Evolutionary conservation across 2,797 vertebrate species (phyloP), one percentile per base, ranked within the genome.

Genomic region (Gallinago nigripennis): DNA sequence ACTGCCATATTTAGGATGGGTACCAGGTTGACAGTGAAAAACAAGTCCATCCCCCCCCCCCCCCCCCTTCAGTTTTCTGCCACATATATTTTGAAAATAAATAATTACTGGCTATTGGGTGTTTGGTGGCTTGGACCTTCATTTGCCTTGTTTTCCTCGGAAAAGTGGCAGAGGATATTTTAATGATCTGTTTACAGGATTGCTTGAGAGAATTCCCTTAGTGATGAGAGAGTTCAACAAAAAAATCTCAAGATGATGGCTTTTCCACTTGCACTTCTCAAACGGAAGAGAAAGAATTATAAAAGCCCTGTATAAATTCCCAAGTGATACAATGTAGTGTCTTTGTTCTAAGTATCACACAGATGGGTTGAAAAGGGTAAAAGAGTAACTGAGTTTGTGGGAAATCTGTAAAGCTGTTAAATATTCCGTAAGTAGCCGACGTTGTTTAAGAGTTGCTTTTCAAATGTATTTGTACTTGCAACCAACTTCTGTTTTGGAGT

Each of bases 11-110:
- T 60, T 43, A 50, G 53, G 8, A 43, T 63, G 30, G 61, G 25
- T 63, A 37, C 10, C 16, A 35, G 25, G 24, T 54, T 87, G 28
- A 21, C n/a, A 27, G 69, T 69, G 35, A 53, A 66, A 84, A 93
- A n/a, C 6, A 69, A 56, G 16, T 10, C 10, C 4, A 2, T 30
- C 7, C 8, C 14, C 14, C 0, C 10, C 8, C 15, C 14, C 0
- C 10, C 37, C 8, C 16, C 14, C 0, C 10, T 61, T 82, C 31
- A 70, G 24, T n/a, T 69, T 89, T 81, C 70, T 92, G 24, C 28
- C 25, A 53, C 12, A 1, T 14, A 1, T 86, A 16, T 78, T 85
- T 86, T 80, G 43, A 92, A 85, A 78, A 37, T 45, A 72, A 90
- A 48, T 35, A 69, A 66, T 56, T 63, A 43, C 15, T 12, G 86